A percentile compares a stretch with the other conserved stretches of the same genome.
phyloP scores from a whole-genome alignment of 2,113 vertebrate species.

The Zingel zingel region DNA sequence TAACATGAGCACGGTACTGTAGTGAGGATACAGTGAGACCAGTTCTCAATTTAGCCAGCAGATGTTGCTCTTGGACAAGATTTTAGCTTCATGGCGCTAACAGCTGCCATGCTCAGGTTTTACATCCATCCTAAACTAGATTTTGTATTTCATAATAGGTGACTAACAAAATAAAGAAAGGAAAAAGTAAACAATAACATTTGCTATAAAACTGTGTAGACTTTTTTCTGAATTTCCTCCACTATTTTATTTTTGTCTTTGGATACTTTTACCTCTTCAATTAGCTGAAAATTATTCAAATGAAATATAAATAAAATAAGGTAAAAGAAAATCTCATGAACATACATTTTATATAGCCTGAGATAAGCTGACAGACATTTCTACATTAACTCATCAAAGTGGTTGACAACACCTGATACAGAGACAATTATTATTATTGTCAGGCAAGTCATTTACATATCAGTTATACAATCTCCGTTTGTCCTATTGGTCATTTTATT shows the following conservation, averaged over 20 bases:
- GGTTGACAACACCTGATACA: too few relatives aligned
- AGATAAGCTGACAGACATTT: too few relatives aligned
- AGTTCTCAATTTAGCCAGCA: constrained; percentile 21
- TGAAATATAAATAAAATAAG: neutral
- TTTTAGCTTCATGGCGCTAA: neutral
- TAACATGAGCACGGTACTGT: neutral
- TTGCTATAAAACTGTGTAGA: neutral
- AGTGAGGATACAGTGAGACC: accelerated
- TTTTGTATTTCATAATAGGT: neutral
- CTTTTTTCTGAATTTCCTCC: neutral
- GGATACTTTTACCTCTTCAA: neutral
- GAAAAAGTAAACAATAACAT: neutral
- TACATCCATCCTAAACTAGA: neutral
- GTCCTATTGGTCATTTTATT: neutral
- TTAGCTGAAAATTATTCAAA: neutral
- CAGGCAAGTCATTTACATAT: neutral
- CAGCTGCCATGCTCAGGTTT: neutral
- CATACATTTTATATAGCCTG: neutral
- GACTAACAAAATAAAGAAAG: neutral
- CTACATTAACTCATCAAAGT: too few relatives aligned
- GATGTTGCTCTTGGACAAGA: constrained; percentile 32
- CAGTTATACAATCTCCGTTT: neutral
- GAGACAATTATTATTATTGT: too few relatives aligned
- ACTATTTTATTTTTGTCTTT: neutral
- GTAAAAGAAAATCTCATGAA: neutral